Evolutionary conservation across 2,888 invertebrate species (phyloP).

Genomic region (Quadriops clusia): DNA sequence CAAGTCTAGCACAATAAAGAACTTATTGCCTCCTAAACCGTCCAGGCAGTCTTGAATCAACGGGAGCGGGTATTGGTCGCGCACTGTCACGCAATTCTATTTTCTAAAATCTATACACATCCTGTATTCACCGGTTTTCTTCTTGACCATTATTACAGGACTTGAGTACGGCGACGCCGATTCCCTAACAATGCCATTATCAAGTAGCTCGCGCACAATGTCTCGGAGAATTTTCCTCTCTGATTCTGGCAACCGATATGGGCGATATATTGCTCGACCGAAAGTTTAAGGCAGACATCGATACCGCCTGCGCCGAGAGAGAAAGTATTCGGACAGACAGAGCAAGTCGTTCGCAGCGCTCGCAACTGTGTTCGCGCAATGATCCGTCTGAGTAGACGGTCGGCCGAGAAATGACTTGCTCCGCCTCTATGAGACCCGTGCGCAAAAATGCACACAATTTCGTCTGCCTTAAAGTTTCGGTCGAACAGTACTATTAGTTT

Average conservation of each 20-base stretch:
- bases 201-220: conserved; percentile 12
- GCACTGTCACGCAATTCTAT: conserved; percentile 20
- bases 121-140: conserved; percentile 16
- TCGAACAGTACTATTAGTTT: no score
- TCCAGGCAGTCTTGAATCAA: conserved; percentile 21
- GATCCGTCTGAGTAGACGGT: no score
- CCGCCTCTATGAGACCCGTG: no score
- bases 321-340: no score
- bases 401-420: no score
- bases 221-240: conserved; percentile 17
- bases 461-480: no score
- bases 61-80: conserved; percentile 22
- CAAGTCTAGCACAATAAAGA: conserved; percentile 21
- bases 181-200: conserved; percentile 1
- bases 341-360: no score
- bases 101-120: conserved; percentile 18
- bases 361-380: no score
- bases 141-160: conserved; percentile 15
- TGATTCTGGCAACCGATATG: conserved; percentile 6
- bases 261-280: conserved; percentile 5
- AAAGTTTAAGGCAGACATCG: no score
- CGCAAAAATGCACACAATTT: no score
- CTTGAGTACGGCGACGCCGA: conserved; percentile 20
- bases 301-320: no score
- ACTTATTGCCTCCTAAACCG: conserved; percentile 15